phyloP scores from a whole-genome alignment of 2,113 vertebrate genomes.

The Arvicanthis niloticus region DNA sequence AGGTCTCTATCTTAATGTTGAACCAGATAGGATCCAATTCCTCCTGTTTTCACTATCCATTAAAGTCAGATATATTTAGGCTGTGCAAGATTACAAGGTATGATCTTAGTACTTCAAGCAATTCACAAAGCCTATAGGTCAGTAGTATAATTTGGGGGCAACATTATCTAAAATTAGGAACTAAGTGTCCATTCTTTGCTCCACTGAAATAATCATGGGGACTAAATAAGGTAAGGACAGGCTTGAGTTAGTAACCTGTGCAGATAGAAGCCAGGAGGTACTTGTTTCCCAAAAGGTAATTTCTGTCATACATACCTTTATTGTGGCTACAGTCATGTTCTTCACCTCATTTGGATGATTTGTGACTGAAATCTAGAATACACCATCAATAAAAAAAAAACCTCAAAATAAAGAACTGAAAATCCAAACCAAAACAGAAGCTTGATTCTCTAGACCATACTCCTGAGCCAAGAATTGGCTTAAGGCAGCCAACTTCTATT shows the following conservation, averaged over 20 bases:
- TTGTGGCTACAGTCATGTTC: constrained; percentile 11
- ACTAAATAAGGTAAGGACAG: background rate
- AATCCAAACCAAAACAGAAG: constrained; percentile 34
- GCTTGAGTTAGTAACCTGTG: background rate
- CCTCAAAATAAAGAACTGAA: constrained; percentile 29
- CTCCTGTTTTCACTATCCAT: background rate
- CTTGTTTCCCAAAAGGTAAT: constrained; percentile 33
- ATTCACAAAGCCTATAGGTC: constrained; percentile 6
- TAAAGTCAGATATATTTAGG: constrained; percentile 53
- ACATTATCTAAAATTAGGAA: background rate
- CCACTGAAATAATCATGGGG: constrained; percentile 17
- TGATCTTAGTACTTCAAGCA: constrained; percentile 57
- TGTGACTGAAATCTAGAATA: constrained; percentile 69
- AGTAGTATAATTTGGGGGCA: constrained; percentile 38
- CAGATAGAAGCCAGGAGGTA: background rate
- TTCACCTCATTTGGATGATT: constrained; percentile 57
- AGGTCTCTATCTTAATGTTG: background rate
- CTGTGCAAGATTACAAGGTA: constrained; percentile 32
- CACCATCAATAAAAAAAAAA: constrained; percentile 58
- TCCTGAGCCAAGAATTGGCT: constrained; percentile 53
- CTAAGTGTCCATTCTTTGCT: constrained; percentile 31
- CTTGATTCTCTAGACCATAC: constrained; percentile 42
- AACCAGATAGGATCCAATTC: constrained; percentile 27
- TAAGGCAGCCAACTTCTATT: constrained; percentile 55
- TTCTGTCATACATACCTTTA: constrained; percentile 15